Conservation (phyloP, 2,888 invertebrate species). For the Drosophila subquinaria region DNA sequence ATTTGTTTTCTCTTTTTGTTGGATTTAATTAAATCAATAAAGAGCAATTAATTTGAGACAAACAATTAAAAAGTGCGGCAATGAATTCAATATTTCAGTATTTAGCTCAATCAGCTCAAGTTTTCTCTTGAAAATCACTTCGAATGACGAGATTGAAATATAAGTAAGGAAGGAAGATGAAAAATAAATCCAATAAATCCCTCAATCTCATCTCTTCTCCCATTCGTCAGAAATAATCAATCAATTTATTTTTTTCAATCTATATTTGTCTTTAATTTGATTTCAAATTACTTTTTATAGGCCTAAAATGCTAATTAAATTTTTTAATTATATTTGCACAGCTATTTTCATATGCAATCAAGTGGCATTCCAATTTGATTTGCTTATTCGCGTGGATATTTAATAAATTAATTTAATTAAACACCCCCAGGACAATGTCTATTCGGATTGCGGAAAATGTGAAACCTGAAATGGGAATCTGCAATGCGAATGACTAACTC, state of each 20-base stretch:
- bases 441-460: conserved; percentile 17
- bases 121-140: neutral
- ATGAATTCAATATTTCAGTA: neutral
- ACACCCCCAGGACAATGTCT: conserved; percentile 25
- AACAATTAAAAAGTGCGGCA: conserved; percentile 1
- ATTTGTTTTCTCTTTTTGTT: conserved; percentile 3
- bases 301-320: conserved; percentile 6
- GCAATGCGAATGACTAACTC: conserved; percentile 12
- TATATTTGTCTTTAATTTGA: conserved; percentile 2
- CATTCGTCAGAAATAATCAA: neutral
- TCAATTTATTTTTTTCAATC: neutral
- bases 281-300: neutral
- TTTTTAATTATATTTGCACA: conserved; percentile 27
- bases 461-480: conserved; percentile 8
- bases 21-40: conserved; percentile 40
- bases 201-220: neutral
- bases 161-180: neutral
- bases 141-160: neutral
- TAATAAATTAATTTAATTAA: conserved; percentile 61
- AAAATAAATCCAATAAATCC: neutral
- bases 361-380: conserved; percentile 28
- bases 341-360: conserved; percentile 18
- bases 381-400: conserved; percentile 19
- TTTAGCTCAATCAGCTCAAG: neutral
- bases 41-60: conserved; percentile 44